Evolutionary conservation across 2,113 vertebrate species (phyloP), one percentile per base, ranked within the genome.

Genomic region (Malurus alboscapulatus): DNA sequence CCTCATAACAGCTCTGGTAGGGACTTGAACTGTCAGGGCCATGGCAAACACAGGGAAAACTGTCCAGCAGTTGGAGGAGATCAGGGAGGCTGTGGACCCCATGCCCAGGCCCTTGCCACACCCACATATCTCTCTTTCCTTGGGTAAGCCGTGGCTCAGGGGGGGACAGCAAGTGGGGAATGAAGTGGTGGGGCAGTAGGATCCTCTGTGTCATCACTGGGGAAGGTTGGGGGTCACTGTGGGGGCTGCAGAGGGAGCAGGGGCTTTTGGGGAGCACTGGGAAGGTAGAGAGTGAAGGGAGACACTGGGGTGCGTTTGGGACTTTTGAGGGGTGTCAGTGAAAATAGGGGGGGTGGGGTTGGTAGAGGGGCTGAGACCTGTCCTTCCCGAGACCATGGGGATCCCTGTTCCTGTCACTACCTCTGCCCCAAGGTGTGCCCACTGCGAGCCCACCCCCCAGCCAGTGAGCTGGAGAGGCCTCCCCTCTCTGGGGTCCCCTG

Each of bases 81-180:
- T 57, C 7, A 51, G n/a, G 59, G 68, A 57, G 19, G 36, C 26
- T 0, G 0, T 9, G 24, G 62, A 76, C 4, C 15, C 65, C 5
- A 4, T 1, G 0, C 6, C 4, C 61, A 61, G n/a, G 30, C 24
- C 51, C 21, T 17, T 0, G 0, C 44, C 24, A 75, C 32, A 42
- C 22, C 77, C 1, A 1, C 0, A 0, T 17, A 25, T 0, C 0
- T 7, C 34, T 36, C 59, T 12, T 42, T 68, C 50, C 44, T 38
- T 1, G 0, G 76, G n/a, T 57, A 47, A 73, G 26, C 4, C 8
- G 61, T 45, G 62, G 30, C 50, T 88, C 21, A 5, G 55, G 24
- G 24, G 38, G 67, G 53, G 22, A 24, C 1, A 14, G 61, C n/a
- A 34, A 19, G 18, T 19, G 36, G 15, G 42, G 22, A 67, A 7